A percentile compares a stretch with the other conserved stretches of the same genome.
Conservation (phyloP, 2,797 vertebrate genomes). For the Chelon labrosus region DNA sequence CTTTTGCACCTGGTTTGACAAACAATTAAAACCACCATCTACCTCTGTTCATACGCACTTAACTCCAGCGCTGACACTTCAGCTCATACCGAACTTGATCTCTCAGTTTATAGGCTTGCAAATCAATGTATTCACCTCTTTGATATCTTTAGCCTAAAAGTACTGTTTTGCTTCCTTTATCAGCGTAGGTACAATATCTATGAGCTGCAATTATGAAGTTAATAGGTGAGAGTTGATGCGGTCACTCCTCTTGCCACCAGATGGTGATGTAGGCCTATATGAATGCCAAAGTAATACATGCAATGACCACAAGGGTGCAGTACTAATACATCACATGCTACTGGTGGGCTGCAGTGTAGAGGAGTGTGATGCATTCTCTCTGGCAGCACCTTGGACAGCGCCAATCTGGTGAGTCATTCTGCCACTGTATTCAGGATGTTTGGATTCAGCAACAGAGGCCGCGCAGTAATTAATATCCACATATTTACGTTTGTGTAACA, state of each 20-base stretch:
- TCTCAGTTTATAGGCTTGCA: not conserved
- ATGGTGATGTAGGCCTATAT: constrained; percentile 43
- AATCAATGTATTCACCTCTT: not conserved
- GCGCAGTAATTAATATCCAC: constrained; percentile 69
- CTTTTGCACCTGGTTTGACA: not conserved
- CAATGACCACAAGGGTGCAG: constrained; percentile 66
- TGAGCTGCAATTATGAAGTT: too few species aligned
- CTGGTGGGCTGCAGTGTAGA: constrained; percentile 46
- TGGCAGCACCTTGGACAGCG: constrained; percentile 74
- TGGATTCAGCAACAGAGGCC: constrained; percentile 53
- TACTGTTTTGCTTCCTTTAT: not conserved
- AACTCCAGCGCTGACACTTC: not conserved
- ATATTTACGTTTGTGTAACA: constrained; percentile 46
- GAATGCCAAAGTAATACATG: not conserved
- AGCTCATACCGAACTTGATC: too few species aligned
- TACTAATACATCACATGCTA: constrained; percentile 17
- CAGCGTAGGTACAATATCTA: not conserved
- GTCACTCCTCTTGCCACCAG: constrained; percentile 38
- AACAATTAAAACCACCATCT: not conserved
- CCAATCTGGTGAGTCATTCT: constrained; percentile 77
- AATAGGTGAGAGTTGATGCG: not conserved
- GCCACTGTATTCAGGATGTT: constrained; percentile 65
- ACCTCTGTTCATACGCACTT: not conserved
- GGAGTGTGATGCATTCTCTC: constrained; percentile 61
- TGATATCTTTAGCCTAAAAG: not conserved